Evolutionary conservation across 2,888 invertebrate genomes (phyloP).

Genomic region (Tortrix viridana): DNA sequence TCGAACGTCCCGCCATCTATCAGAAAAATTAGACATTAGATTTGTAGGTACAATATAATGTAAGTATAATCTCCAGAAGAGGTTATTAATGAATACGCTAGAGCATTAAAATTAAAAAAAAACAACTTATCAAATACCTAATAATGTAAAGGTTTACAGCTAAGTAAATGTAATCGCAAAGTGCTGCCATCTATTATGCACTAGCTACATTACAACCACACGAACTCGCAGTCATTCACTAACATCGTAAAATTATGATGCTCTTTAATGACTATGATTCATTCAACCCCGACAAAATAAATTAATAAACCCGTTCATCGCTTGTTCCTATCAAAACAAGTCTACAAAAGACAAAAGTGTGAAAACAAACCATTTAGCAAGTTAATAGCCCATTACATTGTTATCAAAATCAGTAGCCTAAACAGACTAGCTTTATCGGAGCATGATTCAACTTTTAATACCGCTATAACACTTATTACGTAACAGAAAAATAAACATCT

Average conservation of each 20-base stretch:
- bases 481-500: conserved; percentile 65
- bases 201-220: conserved; percentile 9
- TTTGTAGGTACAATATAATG: too few relatives aligned
- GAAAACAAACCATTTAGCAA: conserved; percentile 29
- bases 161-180: neutral
- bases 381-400: conserved; percentile 30
- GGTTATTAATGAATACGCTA: too few relatives aligned
- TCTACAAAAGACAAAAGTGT: conserved; percentile 16
- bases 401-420: conserved; percentile 37
- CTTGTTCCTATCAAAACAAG: conserved; percentile 9
- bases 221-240: neutral
- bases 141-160: neutral
- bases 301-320: conserved; percentile 9
- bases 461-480: conserved; percentile 55
- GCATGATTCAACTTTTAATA: conserved; percentile 54
- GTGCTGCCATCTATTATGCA: conserved; percentile 36
- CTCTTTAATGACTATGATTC: conserved; percentile 6
- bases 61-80: too few relatives aligned
- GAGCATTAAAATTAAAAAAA: too few relatives aligned
- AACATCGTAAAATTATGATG: conserved; percentile 8
- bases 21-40: too few relatives aligned
- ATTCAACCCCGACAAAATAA: conserved; percentile 6
- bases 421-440: conserved; percentile 52
- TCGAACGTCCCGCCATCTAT: too few relatives aligned
- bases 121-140: too few relatives aligned